phyloP scores from a whole-genome alignment of 2,797 vertebrate species.

The Potorous gilbertii region DNA sequence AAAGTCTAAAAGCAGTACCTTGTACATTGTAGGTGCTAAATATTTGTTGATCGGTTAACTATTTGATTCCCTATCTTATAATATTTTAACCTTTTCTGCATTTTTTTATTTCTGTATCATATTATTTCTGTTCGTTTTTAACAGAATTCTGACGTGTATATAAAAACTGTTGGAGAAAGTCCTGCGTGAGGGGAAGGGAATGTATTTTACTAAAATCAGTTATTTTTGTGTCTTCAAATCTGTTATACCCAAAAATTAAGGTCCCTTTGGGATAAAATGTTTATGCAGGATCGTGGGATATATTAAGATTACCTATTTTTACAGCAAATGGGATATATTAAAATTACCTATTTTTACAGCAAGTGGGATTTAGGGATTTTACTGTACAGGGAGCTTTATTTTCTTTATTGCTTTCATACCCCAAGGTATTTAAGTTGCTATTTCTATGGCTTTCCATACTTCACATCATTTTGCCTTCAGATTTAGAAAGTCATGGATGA shows the following conservation, averaged over 20 bases:
- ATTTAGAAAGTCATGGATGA: background rate
- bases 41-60: constrained; percentile 12
- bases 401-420: background rate
- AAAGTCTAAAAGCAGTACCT: constrained; percentile 24
- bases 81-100: background rate
- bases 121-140: constrained; percentile 53
- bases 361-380: background rate
- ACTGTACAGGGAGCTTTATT: background rate
- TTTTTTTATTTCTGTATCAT: constrained; percentile 52
- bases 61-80: constrained; percentile 11
- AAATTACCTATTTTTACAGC: background rate
- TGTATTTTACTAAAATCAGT: constrained; percentile 23
- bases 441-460: background rate
- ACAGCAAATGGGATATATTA: background rate
- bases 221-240: background rate
- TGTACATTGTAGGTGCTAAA: background rate
- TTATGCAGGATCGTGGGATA: background rate
- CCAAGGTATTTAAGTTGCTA: background rate
- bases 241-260: background rate
- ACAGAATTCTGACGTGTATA: constrained; percentile 60
- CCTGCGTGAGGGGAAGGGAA: constrained; percentile 39
- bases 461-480: background rate
- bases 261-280: background rate
- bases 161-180: constrained; percentile 47
- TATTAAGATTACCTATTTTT: background rate